phyloP scores from a whole-genome alignment of 2,888 invertebrate species.

The Drosophila setosimentum region DNA sequence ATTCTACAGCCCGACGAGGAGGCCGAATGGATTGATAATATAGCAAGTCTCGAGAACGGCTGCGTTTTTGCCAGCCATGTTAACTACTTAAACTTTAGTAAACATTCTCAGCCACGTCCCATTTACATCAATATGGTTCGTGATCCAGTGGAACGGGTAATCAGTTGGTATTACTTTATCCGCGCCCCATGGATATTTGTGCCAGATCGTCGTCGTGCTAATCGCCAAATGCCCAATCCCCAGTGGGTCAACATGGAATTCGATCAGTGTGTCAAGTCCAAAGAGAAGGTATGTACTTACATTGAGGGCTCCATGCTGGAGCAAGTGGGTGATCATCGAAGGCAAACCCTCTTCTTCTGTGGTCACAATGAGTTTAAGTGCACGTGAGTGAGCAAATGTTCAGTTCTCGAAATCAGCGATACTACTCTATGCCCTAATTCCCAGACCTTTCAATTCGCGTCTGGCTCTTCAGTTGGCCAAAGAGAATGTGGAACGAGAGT shows the following conservation, averaged over 20 bases:
- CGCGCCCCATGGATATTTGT: constrained; percentile 96
- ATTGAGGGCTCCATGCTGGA: constrained; percentile 92
- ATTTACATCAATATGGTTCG: constrained; percentile 96
- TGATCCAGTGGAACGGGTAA: constrained; percentile 95
- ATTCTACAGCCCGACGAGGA: constrained; percentile 64
- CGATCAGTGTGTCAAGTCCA: constrained; percentile 92
- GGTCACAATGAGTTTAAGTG: constrained; percentile 92
- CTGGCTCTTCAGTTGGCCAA: constrained; percentile 94
- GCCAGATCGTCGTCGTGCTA: constrained; percentile 89
- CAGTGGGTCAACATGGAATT: constrained; percentile 95
- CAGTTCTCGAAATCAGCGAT: not conserved
- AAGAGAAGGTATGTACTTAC: constrained; percentile 92
- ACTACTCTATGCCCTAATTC: not conserved
- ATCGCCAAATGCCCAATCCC: constrained; percentile 89
- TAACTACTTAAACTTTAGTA: constrained; percentile 82
- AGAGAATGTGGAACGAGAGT: constrained; percentile 92
- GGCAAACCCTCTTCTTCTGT: constrained; percentile 95
- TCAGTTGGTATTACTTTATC: constrained; percentile 96
- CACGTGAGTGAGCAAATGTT: constrained; percentile 87
- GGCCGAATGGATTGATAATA: constrained; percentile 76
- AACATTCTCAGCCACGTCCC: constrained; percentile 90
- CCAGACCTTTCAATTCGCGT: constrained; percentile 93
- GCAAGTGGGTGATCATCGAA: constrained; percentile 93
- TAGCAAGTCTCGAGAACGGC: constrained; percentile 75
- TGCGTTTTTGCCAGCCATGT: constrained; percentile 80